Evolutionary conservation across 2,797 vertebrate species (phyloP), one percentile per base, ranked within the genome.

Genomic region (Podarcis siculus): DNA sequence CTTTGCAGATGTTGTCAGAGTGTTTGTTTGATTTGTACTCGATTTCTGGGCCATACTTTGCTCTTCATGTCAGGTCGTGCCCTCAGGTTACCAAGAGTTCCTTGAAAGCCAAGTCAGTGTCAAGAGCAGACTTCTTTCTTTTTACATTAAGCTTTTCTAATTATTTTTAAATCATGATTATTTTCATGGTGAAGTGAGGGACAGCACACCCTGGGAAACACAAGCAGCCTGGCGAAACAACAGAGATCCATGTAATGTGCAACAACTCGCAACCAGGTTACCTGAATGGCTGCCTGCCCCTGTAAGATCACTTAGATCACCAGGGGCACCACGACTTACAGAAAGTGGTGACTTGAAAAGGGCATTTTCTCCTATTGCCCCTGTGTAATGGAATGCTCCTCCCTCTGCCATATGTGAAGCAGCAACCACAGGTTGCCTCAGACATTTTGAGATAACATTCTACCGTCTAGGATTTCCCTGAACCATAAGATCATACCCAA

Each of bases 11-110:
- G 71, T 86, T 49, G n/a, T 82, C 83, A 49, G 67, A 75, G 66
- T 86, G 27, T 88, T 90, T 90, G 72, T 85, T 86, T 88, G 83
- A 86, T 82, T 90, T 88, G 83, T 82, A 78, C 80, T 88, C 79
- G 39, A 83, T 86, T 88, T 75, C 87, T 86, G 83, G 73, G 75
- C 79, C 66, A 73, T 39, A 75, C 75, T 85, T 78, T 88, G 89
- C 86, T 86, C 66, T 66, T 79, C 73, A 55, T 82, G 61, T 90
- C 86, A 87, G 86, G 86, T 78, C 85, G 75, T 69, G 73, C 85
- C 80, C 89, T 82, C 23, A 15, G 80, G 76, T 90, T 37, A 82
- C 45, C 39, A 78, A 78, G 25, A 82, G 66, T 83, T 83, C 79
- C 64, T 67, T 35, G 76, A 86, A 82, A 86, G 73, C 73, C 64